Conservation (phyloP, 2,888 invertebrate species). For the Pecten maximus region DNA sequence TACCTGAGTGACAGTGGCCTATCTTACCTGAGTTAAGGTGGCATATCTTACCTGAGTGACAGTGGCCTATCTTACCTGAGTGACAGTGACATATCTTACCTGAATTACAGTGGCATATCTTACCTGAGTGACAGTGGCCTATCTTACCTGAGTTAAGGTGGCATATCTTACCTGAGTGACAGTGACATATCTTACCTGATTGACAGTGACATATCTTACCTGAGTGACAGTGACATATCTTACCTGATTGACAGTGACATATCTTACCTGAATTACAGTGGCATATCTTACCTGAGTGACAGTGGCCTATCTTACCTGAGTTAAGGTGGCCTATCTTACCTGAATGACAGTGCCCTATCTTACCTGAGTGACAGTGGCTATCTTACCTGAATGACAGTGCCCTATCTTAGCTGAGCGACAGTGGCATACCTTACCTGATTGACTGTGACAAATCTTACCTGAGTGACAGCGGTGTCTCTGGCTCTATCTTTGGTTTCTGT, state of each 20-base stretch:
- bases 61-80: background rate
- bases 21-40: background rate
- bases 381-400: background rate
- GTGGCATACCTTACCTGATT: background rate
- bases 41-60: background rate
- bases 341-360: background rate
- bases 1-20: background rate
- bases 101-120: background rate
- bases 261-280: background rate
- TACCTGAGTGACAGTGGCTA: background rate
- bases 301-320: background rate
- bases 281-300: background rate
- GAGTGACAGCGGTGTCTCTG: conserved; percentile 89
- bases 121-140: background rate
- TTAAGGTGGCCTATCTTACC: too few species aligned
- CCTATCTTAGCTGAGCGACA: background rate
- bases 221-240: background rate
- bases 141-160: background rate
- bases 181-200: background rate
- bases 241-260: background rate
- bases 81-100: background rate
- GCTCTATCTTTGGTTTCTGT: conserved; percentile 84
- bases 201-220: background rate
- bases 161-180: background rate
- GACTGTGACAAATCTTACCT: conserved; percentile 76